Base-by-base conservation (phyloP, 1,140 invertebrate species). In the Amyelois transitella region DNA sequence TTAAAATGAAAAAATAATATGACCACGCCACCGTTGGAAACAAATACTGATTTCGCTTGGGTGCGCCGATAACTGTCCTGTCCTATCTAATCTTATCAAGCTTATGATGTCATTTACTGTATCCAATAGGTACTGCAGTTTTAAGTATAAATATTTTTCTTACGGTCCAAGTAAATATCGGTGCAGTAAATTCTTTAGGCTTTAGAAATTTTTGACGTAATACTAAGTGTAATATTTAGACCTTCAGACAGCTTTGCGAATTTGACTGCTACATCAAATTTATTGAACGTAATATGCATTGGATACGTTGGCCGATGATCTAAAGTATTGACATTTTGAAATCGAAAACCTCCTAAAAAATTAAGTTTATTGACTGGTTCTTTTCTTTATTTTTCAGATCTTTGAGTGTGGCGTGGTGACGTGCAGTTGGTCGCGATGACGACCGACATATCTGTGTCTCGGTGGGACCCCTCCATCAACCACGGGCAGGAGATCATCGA, bases 371-470 rank as follows among this genome's bases (percentile, higher is more conserved):
- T n/a, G n/a, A n/a, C n/a, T n/a, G n/a, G n/a, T n/a, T 47, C 18
- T 51, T 43, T 32, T 43, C 55, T 21, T 2, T 56, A 62, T 10
- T 55, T 74, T 72, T n/a, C 77, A 85, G 81, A 81, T 61, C 61
- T 71, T 71, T 75, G 76, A 83, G 71, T 59, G 83, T 79, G 81
- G 79, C 77, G 76, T 71, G 77, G 81, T 79, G 77, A 81, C 71
- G 67, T 58, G n/a, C n/a, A 62, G 48, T 67, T 69, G 79, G 88
- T 83, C 85, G 91, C 89, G 86, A 98, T 98, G 97, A 98, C 97
- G 91, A 98, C 97, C 89, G 97, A 98, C 91, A 98, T 98, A 88
- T 97, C 96, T 88, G 93, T 97, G 89, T 95, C 96, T 86, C 94
- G 96, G 77, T 97, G 96, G 96, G 96, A 98, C 90, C 94, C 95